Evolutionary conservation across 2,113 vertebrate species (phyloP).

Genomic region (Megaleporinus macrocephalus): DNA sequence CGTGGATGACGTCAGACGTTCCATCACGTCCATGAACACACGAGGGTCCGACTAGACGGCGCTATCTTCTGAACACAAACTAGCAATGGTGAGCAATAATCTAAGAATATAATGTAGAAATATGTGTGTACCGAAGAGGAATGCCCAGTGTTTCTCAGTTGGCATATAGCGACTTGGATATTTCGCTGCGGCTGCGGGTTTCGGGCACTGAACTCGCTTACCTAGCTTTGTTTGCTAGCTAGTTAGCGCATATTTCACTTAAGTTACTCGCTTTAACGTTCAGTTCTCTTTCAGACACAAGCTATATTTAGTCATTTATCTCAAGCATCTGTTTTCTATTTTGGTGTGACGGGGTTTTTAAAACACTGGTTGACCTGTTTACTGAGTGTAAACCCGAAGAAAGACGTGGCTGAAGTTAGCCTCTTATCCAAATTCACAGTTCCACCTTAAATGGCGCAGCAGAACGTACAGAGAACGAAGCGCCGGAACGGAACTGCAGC

Average conservation of each 20-base stretch:
- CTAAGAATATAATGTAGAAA: fast-evolving
- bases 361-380: too few species aligned
- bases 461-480: too few species aligned
- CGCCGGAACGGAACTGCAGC: too few species aligned
- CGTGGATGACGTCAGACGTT: constrained; percentile 12
- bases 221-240: constrained; percentile 4
- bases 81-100: not conserved
- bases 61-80: not conserved
- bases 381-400: too few species aligned
- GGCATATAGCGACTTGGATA: not conserved
- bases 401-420: too few species aligned
- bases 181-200: not conserved
- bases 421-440: too few species aligned
- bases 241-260: not conserved
- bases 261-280: too few species aligned
- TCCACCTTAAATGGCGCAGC: too few species aligned
- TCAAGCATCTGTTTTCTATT: too few species aligned
- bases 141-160: not conserved
- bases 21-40: not conserved
- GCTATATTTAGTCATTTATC: too few species aligned
- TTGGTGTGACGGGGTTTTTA: too few species aligned
- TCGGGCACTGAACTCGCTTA: not conserved
- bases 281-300: too few species aligned
- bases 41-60: not conserved
- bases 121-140: not conserved